Base-by-base conservation (phyloP, 92 coral and sea anemone species). In the Epizoanthus rinbou region DNA sequence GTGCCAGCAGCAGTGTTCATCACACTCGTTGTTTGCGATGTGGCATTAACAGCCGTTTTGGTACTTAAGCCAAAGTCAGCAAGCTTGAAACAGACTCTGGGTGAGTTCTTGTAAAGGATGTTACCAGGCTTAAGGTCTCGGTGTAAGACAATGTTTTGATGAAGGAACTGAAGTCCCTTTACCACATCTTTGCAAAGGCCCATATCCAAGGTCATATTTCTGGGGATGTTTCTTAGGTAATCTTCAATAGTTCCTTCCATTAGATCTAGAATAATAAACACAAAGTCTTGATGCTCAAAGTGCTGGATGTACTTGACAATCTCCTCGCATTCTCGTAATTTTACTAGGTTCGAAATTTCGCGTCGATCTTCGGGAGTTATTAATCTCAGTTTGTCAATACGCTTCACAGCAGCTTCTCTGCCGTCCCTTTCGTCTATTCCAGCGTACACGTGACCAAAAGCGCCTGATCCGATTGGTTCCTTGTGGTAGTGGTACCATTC, bases 331-430 rank as follows among this genome's bases (percentile, higher is more conserved):
- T 69, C 31, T 28, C 31, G 0, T 28, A 28, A 28, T 2, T 28
- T 28, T 28, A 28, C 31, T 28, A 28, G 31, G 31, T 28, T 28
- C 31, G 39, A 9, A 69, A 69, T 69, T 23, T 69, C 74, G 33
- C 74, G 74, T 23, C 43, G 33, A 31, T 31, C 43, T 21, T 69
- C 74, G 14, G 33, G 33, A 43, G 1, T 43, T 1, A 31, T 8
- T 2, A 69, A 31, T 23, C 74, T 69, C 74, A 17, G 19, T 19
- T 69, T 69, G 2, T 69, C 74, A 43, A 69, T 31, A 69, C 74
- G 74, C 74, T 69, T 69, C 74, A 69, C 15, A 4, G 74, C 74
- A 69, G 1, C 33, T 28, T 28, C 31, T 28, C 31, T 28, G 31
- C 31, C 31, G 31, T 28, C 2, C 1, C 31, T 28, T 2, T 28